Conservation (phyloP, 2,797 vertebrate genomes). For the Allobates femoralis region DNA sequence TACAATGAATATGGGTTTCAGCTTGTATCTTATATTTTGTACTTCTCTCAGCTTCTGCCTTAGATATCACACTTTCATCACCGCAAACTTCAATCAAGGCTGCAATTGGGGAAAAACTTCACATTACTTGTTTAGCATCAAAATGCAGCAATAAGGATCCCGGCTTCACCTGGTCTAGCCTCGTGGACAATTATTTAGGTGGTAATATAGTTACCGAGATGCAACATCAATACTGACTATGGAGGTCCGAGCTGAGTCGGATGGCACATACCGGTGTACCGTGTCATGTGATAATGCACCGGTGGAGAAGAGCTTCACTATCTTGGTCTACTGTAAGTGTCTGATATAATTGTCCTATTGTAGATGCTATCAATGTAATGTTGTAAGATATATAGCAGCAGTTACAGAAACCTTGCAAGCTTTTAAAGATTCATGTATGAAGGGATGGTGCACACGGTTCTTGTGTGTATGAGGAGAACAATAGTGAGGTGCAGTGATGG, state of each 20-base stretch:
- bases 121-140: conserved; percentile 76
- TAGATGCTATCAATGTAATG: background rate
- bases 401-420: background rate
- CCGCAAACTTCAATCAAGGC: conserved; percentile 61
- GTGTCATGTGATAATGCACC: conserved; percentile 73
- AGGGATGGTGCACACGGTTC: background rate
- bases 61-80: conserved; percentile 77
- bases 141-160: conserved; percentile 76
- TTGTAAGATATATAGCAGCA: background rate
- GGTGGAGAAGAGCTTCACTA: conserved; percentile 67
- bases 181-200: conserved; percentile 68
- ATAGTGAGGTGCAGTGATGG: background rate
- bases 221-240: conserved; percentile 76
- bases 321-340: conserved; percentile 88
- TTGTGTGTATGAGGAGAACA: background rate
- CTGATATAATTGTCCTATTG: background rate
- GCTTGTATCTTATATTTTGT: conserved; percentile 21
- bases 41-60: conserved; percentile 75
- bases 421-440: background rate
- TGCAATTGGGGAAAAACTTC: conserved; percentile 73
- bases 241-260: conserved; percentile 73
- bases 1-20: background rate
- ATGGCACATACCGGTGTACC: conserved; percentile 80
- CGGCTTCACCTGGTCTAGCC: conserved; percentile 80
- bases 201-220: conserved; percentile 50